phyloP scores from a whole-genome alignment of 2,888 invertebrate species.

The Dicranocentrus wangi region DNA sequence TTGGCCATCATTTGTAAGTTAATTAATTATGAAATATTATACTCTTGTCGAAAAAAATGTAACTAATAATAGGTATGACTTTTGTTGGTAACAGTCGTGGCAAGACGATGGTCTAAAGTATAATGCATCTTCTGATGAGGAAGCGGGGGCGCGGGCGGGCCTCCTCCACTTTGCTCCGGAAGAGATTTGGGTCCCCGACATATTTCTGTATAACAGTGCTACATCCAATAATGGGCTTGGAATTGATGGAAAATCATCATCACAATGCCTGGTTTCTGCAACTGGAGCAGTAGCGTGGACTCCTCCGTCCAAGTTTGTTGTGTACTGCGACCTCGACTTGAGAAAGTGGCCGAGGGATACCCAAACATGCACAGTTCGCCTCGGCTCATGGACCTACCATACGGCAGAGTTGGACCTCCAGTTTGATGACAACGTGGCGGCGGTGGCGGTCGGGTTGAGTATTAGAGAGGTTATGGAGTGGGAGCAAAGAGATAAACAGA shows the following conservation, averaged over 20 bases:
- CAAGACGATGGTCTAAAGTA: constrained; percentile 65
- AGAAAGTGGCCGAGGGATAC: constrained; percentile 84
- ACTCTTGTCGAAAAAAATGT: no score
- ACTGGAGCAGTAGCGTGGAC: constrained; percentile 80
- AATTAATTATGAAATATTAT: background rate
- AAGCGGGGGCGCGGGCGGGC: no score
- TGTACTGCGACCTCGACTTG: constrained; percentile 81
- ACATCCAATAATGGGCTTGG: constrained; percentile 56
- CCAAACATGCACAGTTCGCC: constrained; percentile 78
- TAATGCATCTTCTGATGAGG: constrained; percentile 30
- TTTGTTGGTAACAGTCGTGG: constrained; percentile 64
- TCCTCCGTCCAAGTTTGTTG: constrained; percentile 81
- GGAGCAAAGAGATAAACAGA: constrained; percentile 75
- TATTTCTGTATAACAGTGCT: constrained; percentile 63
- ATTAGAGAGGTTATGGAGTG: constrained; percentile 76
- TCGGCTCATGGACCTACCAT: constrained; percentile 84
- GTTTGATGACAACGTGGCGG: no score
- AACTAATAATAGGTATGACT: background rate
- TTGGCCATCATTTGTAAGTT: constrained; percentile 70
- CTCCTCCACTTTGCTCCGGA: constrained; percentile 66
- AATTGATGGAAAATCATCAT: constrained; percentile 73
- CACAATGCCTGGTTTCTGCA: constrained; percentile 77
- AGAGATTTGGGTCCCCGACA: constrained; percentile 71
- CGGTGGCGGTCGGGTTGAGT: constrained; percentile 58
- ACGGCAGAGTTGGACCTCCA: constrained; percentile 72